Conservation (phyloP, 1,140 invertebrate species). For the Leptestheria dahalacensis region DNA sequence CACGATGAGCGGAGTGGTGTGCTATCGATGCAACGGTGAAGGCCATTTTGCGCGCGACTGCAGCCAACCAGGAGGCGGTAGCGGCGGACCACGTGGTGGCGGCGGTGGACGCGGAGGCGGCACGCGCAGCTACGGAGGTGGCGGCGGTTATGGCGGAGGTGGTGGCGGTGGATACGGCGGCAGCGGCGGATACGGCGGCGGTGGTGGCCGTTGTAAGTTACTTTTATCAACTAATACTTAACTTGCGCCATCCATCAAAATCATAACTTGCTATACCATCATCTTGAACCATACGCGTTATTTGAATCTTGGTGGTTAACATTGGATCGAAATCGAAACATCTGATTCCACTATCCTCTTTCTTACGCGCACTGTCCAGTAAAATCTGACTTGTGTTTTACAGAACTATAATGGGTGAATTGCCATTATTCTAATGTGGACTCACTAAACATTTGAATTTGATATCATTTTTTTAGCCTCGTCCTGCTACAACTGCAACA, state of each 20-base stretch:
- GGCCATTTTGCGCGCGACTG: constrained; percentile 51
- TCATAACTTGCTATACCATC: too few relatives aligned
- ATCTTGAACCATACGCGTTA: too few relatives aligned
- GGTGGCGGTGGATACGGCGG: too few relatives aligned
- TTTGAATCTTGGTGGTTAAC: too few relatives aligned
- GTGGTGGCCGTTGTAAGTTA: constrained; percentile 1
- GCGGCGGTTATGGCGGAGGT: constrained; percentile 19
- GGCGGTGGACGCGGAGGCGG: constrained; percentile 20
- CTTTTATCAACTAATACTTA: not conserved
- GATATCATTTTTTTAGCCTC: constrained; percentile 25
- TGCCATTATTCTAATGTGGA: not conserved
- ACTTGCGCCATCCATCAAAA: too few relatives aligned
- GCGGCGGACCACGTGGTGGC: constrained; percentile 19
- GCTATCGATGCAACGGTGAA: constrained; percentile 45
- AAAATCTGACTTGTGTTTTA: not conserved
- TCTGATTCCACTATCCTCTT: not conserved
- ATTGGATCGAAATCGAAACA: not conserved
- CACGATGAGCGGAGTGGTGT: constrained; percentile 20
- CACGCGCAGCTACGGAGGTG: constrained; percentile 14
- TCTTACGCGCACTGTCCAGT: not conserved
- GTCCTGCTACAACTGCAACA: constrained; percentile 78
- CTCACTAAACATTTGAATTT: too few relatives aligned
- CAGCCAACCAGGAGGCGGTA: constrained; percentile 53
- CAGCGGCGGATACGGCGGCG: not conserved
- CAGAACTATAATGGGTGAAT: not conserved